These are phyloP conservation scores for Acipenser transmontanus DNA, from an alignment of 2,797 vertebrate species.

Conservation along the genomic window DNA sequence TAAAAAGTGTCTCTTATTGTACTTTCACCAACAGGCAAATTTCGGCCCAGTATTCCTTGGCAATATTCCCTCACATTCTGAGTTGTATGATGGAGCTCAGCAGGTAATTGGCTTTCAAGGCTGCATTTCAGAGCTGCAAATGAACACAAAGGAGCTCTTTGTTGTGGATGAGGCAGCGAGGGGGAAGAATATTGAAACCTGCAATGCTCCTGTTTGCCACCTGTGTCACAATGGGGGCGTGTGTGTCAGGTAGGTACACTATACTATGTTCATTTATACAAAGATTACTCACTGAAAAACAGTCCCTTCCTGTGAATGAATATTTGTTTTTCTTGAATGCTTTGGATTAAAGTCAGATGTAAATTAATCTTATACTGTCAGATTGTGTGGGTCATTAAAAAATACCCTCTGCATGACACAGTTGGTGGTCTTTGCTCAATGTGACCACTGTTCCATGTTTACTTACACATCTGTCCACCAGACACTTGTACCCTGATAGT, in stretches of 20 bases:
- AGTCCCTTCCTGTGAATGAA: too few relatives aligned
- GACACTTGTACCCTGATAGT: too few relatives aligned
- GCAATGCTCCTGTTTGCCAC: constrained; percentile 62
- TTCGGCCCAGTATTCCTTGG: constrained; percentile 76
- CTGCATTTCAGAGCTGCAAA: constrained; percentile 71
- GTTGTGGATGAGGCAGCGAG: constrained; percentile 57
- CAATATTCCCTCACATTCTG: constrained; percentile 55
- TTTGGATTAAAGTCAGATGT: too few relatives aligned
- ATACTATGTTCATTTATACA: too few relatives aligned
- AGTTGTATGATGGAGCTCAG: constrained; percentile 39
- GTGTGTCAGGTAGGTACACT: constrained; percentile 63
- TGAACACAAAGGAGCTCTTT: constrained; percentile 67
- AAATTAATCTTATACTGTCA: too few relatives aligned
- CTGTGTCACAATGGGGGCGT: constrained; percentile 73
- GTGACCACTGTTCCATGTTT: too few relatives aligned
- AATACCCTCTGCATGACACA: too few relatives aligned
- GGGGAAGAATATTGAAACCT: constrained; percentile 74
- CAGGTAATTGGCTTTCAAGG: constrained; percentile 58
- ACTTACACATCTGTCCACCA: too few relatives aligned
- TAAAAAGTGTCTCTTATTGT: constrained; percentile 19
- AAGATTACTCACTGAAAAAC: too few relatives aligned
- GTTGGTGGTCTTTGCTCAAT: too few relatives aligned
- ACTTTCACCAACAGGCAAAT: constrained; percentile 40
- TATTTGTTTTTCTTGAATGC: too few relatives aligned
- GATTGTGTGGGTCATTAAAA: too few relatives aligned